Conservation (phyloP, 2,797 vertebrate species). For the Chromobotia macracanthus region DNA sequence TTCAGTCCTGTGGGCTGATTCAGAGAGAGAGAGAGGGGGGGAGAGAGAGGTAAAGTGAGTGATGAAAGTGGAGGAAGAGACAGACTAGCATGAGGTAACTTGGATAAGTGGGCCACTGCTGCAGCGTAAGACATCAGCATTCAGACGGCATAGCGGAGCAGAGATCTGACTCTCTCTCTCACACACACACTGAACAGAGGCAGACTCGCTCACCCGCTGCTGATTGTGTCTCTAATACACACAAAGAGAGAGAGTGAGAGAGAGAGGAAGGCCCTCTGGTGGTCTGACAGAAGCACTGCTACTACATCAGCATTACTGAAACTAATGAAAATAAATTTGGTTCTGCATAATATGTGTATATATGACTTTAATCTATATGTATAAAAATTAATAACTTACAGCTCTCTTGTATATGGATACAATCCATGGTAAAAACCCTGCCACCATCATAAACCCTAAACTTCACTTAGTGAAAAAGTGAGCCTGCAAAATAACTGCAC, state of each 20-base stretch:
- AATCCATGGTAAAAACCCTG: too few species aligned
- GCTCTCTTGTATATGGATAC: too few species aligned
- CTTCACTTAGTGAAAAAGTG: too few species aligned
- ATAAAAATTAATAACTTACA: too few species aligned
- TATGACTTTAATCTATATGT: too few species aligned
- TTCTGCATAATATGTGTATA: background rate
- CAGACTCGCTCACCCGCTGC: constrained; percentile 24
- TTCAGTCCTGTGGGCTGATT: too few species aligned
- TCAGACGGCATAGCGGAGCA: constrained; percentile 72
- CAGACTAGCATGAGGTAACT: constrained; percentile 69
- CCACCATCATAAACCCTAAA: too few species aligned
- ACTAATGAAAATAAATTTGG: background rate
- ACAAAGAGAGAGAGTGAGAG: constrained; percentile 6
- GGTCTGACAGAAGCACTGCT: constrained; percentile 51
- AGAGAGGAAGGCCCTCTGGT: constrained; percentile 49
- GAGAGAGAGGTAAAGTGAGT: constrained; percentile 32
- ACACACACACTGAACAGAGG: constrained; percentile 12
- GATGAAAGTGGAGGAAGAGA: constrained; percentile 60
- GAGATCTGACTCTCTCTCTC: constrained; percentile 66
- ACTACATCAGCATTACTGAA: constrained; percentile 36
- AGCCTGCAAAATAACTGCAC: too few species aligned
- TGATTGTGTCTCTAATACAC: constrained; percentile 31
- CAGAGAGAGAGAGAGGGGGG: too few species aligned
- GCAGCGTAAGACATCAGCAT: constrained; percentile 84
- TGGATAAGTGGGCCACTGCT: constrained; percentile 81